phyloP scores from a whole-genome alignment of 1,140 invertebrate species.

The Euglossa dilemma region DNA sequence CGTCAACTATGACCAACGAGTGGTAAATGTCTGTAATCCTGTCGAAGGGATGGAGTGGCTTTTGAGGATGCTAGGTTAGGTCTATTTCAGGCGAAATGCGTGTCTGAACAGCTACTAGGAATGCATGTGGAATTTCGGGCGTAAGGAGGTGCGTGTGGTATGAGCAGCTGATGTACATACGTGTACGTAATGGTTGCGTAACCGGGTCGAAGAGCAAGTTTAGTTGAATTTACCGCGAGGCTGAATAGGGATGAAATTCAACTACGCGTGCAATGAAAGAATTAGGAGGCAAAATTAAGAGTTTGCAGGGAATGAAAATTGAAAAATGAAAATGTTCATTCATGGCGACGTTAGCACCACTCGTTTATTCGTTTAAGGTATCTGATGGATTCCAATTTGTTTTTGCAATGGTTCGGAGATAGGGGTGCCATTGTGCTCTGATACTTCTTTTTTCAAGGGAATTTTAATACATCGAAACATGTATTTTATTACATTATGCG shows the following conservation, averaged over 20 bases:
- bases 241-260: neutral
- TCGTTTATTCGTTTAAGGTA: neutral
- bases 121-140: conserved; percentile 13
- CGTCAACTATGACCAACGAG: neutral
- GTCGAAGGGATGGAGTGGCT: neutral
- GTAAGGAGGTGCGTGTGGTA: conserved; percentile 20
- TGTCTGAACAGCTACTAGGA: conserved; percentile 8
- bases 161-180: neutral
- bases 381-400: too few species aligned
- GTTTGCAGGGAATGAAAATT: neutral
- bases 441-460: too few species aligned
- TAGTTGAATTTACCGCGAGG: neutral
- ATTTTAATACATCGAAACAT: neutral
- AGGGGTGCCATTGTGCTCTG: too few species aligned
- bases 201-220: neutral
- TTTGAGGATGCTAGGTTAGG: neutral
- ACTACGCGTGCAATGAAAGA: neutral
- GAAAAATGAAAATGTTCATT: neutral
- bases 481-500: neutral
- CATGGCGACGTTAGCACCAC: neutral
- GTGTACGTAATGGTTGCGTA: neutral
- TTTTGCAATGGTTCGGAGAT: neutral
- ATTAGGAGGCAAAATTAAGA: neutral
- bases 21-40: neutral
- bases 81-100: neutral